Evolutionary conservation across 2,888 invertebrate species (phyloP).

Genomic region (Acrobasis repandana): DNA sequence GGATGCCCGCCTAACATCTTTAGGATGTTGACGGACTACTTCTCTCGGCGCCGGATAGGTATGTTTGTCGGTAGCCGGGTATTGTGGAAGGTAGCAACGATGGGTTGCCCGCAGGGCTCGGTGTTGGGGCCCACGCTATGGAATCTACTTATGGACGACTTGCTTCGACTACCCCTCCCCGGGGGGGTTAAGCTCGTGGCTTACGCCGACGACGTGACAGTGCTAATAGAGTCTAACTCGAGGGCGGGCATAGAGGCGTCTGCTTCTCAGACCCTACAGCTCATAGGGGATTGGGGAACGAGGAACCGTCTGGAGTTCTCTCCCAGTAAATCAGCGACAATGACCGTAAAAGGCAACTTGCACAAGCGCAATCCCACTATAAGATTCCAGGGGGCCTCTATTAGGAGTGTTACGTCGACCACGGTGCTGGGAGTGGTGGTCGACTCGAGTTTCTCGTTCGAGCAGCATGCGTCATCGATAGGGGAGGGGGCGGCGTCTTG

Average conservation of each 20-base stretch:
- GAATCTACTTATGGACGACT: constrained; percentile 23
- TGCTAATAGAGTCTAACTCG: background rate
- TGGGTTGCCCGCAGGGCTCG: constrained; percentile 29
- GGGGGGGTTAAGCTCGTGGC: too few relatives aligned
- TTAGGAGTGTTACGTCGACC: background rate
- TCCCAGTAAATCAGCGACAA: constrained; percentile 20
- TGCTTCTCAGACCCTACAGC: background rate
- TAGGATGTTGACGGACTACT: too few relatives aligned
- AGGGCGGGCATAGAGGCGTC: background rate
- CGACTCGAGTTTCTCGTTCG: background rate
- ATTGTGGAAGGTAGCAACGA: constrained; percentile 15
- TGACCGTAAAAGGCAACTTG: too few relatives aligned
- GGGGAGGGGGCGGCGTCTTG: constrained; percentile 28
- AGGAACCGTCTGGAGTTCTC: constrained; percentile 21
- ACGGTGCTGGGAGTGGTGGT: constrained; percentile 3
- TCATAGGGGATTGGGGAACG: constrained; percentile 2
- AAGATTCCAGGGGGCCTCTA: background rate
- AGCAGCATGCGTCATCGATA: constrained; percentile 25
- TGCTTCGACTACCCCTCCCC: too few relatives aligned
- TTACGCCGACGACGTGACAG: too few relatives aligned
- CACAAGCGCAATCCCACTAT: too few relatives aligned
- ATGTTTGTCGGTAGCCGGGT: constrained; percentile 1
- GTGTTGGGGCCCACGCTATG: constrained; percentile 26
- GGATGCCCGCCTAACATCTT: too few relatives aligned
- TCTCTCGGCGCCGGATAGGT: background rate